phyloP scores from a whole-genome alignment of 2,113 vertebrate species.

The Falcunculus frontatus region DNA sequence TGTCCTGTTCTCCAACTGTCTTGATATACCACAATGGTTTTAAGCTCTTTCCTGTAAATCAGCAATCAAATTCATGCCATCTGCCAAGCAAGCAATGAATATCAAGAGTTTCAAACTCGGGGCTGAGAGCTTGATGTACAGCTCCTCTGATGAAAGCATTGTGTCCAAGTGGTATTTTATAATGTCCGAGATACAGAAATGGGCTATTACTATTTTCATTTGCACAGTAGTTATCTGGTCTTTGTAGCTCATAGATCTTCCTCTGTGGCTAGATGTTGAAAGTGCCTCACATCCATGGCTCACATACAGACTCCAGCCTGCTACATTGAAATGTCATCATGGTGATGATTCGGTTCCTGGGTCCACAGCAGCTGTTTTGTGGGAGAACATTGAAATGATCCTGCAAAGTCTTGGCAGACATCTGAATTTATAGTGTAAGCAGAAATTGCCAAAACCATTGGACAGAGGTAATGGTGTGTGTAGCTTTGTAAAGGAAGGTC shows the following conservation, averaged over 20 bases:
- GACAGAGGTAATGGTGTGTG: neutral
- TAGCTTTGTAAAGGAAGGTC: neutral
- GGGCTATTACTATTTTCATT: neutral
- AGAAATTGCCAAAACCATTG: neutral
- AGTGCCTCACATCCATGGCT: neutral
- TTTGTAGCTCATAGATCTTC: neutral
- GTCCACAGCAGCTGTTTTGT: neutral
- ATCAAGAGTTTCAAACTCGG: neutral
- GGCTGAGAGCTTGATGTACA: neutral
- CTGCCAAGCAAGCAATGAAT: neutral
- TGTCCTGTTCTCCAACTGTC: neutral
- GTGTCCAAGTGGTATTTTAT: neutral
- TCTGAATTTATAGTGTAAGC: neutral
- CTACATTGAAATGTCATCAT: neutral
- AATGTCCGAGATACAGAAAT: neutral
- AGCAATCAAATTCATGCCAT: neutral
- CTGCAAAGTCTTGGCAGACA: neutral
- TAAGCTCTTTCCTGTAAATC: neutral
- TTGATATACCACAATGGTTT: neutral
- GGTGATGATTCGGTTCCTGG: neutral
- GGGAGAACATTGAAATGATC: neutral
- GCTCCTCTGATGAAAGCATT: neutral
- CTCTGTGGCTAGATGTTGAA: neutral
- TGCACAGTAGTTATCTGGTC: neutral
- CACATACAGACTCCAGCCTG: neutral